phyloP scores from a whole-genome alignment of 1,140 invertebrate species.

The Himalopsyche phryganea region DNA sequence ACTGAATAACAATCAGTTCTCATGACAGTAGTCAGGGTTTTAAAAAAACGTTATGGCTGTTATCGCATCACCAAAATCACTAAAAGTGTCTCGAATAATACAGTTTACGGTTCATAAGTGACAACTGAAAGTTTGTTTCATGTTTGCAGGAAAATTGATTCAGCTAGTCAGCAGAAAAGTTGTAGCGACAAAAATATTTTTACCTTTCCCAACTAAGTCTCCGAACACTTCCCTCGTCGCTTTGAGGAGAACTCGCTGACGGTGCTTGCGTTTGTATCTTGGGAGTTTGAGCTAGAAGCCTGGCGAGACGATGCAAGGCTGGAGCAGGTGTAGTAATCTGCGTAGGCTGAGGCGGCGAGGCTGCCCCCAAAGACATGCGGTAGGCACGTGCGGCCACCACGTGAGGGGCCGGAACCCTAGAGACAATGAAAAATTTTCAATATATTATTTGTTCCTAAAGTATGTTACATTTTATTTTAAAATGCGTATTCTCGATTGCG shows the following conservation, averaged over 20 bases:
- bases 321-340: constrained; percentile 31
- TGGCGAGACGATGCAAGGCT: constrained; percentile 61
- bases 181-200: too few relatives aligned
- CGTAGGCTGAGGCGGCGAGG: background rate
- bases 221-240: constrained; percentile 52
- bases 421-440: background rate
- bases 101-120: too few relatives aligned
- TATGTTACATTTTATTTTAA: background rate
- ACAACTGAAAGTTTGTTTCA: too few relatives aligned
- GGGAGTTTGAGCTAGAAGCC: constrained; percentile 63
- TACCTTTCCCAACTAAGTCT: constrained; percentile 78
- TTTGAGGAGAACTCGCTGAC: constrained; percentile 59
- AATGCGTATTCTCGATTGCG: too few relatives aligned
- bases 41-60: too few relatives aligned
- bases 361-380: constrained; percentile 42
- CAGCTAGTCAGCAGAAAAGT: too few relatives aligned
- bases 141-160: too few relatives aligned
- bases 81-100: too few relatives aligned
- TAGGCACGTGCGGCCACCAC: constrained; percentile 53
- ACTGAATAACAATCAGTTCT: too few relatives aligned
- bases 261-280: constrained; percentile 49
- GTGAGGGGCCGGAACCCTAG: constrained; percentile 60
- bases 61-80: too few relatives aligned
- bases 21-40: too few relatives aligned
- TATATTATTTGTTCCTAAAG: background rate